These are phyloP conservation scores for Medauroidea extradentata DNA, from an alignment of 1,140 invertebrate species.

Conservation along the genomic window DNA sequence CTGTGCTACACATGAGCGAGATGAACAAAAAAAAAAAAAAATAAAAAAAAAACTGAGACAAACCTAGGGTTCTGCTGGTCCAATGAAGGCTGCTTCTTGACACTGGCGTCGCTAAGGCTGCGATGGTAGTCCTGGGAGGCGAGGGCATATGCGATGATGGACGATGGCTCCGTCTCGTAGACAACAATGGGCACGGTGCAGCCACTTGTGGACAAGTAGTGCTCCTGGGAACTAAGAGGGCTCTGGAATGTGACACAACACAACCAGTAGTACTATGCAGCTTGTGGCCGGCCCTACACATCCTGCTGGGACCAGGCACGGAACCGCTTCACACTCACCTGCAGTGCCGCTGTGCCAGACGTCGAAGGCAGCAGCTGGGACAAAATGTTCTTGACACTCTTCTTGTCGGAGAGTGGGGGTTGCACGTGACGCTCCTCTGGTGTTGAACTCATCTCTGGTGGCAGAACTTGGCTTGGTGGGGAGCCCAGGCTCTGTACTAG, in stretches of 20 bases:
- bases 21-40: too few relatives aligned
- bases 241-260: slow-evolving; percentile 38
- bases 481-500: too few relatives aligned
- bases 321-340: background rate
- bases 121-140: slow-evolving; percentile 67
- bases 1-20: too few relatives aligned
- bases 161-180: slow-evolving; percentile 81
- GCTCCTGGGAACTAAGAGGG: slow-evolving; percentile 59
- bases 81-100: too few relatives aligned
- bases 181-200: slow-evolving; percentile 68
- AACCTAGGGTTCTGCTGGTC: too few relatives aligned
- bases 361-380: slow-evolving; percentile 59
- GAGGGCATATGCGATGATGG: slow-evolving; percentile 83
- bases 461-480: too few relatives aligned
- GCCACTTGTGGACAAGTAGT: slow-evolving; percentile 54
- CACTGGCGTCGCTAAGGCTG: slow-evolving; percentile 48
- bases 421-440: background rate
- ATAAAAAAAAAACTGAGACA: too few relatives aligned
- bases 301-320: too few relatives aligned
- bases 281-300: background rate
- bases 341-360: slow-evolving; percentile 39
- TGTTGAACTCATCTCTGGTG: too few relatives aligned
- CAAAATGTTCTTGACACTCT: slow-evolving; percentile 65
- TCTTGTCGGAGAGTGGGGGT: slow-evolving; percentile 46
- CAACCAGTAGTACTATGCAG: background rate